These are phyloP conservation scores for Labroides dimidiatus DNA, from an alignment of 2,797 vertebrate genomes.

Conservation along the genomic window DNA sequence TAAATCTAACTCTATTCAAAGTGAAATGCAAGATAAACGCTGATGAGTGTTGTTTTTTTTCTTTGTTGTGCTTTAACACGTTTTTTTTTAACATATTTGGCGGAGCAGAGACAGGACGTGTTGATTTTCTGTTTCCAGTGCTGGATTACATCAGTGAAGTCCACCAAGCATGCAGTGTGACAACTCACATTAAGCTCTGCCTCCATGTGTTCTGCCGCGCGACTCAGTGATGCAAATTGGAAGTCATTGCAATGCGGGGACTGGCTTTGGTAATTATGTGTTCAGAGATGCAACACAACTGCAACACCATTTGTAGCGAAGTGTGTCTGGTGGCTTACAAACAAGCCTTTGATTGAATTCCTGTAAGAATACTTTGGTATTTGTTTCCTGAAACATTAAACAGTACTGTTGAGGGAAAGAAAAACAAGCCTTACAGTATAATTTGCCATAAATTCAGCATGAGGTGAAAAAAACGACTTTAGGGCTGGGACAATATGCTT, in stretches of 20 bases:
- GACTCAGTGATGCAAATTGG: constrained; percentile 17
- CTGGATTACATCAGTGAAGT: not conserved
- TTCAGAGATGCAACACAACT: constrained; percentile 18
- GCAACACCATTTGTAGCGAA: constrained; percentile 34
- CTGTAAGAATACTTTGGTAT: not conserved
- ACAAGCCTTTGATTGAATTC: not conserved
- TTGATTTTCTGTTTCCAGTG: not conserved
- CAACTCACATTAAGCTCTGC: constrained; percentile 5
- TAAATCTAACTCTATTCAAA: constrained; percentile 33
- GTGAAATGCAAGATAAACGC: constrained; percentile 13
- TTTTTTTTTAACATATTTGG: not conserved
- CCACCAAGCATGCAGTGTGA: not conserved
- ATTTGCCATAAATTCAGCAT: not conserved
- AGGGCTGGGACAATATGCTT: too few species aligned
- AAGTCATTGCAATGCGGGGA: constrained; percentile 11
- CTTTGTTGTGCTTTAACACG: not conserved
- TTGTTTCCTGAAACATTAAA: not conserved
- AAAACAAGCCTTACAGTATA: too few species aligned
- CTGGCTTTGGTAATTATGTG: constrained; percentile 50
- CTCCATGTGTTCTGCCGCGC: not conserved
- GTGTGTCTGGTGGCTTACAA: constrained; percentile 7
- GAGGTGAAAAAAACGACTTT: too few species aligned
- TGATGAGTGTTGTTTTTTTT: not conserved
- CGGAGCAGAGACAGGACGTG: constrained; percentile 4
- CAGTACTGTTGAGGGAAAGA: too few species aligned